These are phyloP conservation scores for Melanotaenia pygmaea DNA, from an alignment of 2,797 vertebrate species.

Conservation along the genomic window DNA sequence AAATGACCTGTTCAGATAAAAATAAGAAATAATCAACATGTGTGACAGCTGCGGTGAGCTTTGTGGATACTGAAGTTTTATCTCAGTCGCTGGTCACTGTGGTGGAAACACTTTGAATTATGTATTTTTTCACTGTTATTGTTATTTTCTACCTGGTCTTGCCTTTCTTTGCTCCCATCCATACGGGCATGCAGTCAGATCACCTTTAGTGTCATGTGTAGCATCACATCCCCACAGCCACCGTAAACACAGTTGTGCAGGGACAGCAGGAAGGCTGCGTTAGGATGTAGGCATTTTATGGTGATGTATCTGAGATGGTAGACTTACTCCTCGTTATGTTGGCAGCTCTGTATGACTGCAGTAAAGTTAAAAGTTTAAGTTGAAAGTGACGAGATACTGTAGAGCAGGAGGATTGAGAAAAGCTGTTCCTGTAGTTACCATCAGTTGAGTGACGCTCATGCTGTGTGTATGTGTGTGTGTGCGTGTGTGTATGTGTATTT, in stretches of 20 bases:
- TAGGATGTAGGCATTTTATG: constrained; percentile 30
- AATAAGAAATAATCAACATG: not conserved
- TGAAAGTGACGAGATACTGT: constrained; percentile 2
- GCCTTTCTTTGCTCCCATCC: constrained; percentile 47
- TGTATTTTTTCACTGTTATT: not conserved
- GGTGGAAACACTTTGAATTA: constrained; percentile 56
- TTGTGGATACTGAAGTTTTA: constrained; percentile 31
- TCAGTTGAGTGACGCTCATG: constrained; percentile 63
- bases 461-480: constrained; percentile 45
- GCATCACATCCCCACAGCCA: constrained; percentile 56
- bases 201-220: constrained; percentile 44
- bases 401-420: constrained; percentile 40
- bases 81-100: constrained; percentile 29
- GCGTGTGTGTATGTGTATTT: not conserved
- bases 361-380: constrained; percentile 28
- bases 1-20: too few relatives aligned
- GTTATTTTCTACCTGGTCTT: not conserved
- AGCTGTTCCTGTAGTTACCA: constrained; percentile 34
- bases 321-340: constrained; percentile 34
- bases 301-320: constrained; percentile 26
- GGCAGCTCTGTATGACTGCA: constrained; percentile 31
- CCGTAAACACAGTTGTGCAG: constrained; percentile 44
- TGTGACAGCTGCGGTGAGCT: constrained; percentile 14
- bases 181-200: constrained; percentile 61
- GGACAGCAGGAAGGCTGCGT: constrained; percentile 46